A percentile compares a stretch with the other conserved stretches of the same genome.
Conservation (phyloP, 2,888 invertebrate genomes). For the Biston betularia region DNA sequence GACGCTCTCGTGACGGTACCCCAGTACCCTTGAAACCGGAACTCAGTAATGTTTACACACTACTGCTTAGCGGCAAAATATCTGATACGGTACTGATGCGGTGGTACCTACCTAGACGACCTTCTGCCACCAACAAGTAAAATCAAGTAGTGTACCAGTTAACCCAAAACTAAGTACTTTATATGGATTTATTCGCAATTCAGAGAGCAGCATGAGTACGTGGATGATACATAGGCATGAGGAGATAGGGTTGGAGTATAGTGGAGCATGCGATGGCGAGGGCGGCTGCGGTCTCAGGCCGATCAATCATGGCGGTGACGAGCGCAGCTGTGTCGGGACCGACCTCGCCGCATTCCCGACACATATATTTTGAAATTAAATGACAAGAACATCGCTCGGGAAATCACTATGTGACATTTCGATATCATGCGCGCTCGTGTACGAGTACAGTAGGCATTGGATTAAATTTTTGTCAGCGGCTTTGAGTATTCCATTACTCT, state of each 20-base stretch:
- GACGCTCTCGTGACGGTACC: no score
- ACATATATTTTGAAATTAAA: slow-evolving; percentile 38
- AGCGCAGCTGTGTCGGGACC: slow-evolving; percentile 49
- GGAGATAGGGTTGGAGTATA: slow-evolving; percentile 27
- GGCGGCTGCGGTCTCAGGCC: slow-evolving; percentile 50
- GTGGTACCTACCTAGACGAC: no score
- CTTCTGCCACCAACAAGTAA: no score
- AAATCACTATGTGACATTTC: slow-evolving; percentile 37
- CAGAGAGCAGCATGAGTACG: slow-evolving; percentile 8
- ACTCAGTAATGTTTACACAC: no score
- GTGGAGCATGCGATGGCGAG: slow-evolving; percentile 33
- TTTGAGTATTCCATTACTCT: background rate
- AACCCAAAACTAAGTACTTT: slow-evolving; percentile 4
- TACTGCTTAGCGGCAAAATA: no score
- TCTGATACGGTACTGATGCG: no score
- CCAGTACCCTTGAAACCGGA: no score
- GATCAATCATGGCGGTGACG: slow-evolving; percentile 60
- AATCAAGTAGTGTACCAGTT: background rate
- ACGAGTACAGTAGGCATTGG: background rate
- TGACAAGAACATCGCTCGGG: slow-evolving; percentile 36
- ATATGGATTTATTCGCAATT: slow-evolving; percentile 19
- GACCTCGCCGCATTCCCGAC: slow-evolving; percentile 28
- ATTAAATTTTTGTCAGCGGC: slow-evolving; percentile 5
- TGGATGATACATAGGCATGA: slow-evolving; percentile 23
- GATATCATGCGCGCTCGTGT: slow-evolving; percentile 25